Percentiles rank a stretch among this genome's conserved stretches.
Evolutionary conservation across 2,113 vertebrate species (phyloP).

Genomic region (Orthochromis malagaraziensis): DNA sequence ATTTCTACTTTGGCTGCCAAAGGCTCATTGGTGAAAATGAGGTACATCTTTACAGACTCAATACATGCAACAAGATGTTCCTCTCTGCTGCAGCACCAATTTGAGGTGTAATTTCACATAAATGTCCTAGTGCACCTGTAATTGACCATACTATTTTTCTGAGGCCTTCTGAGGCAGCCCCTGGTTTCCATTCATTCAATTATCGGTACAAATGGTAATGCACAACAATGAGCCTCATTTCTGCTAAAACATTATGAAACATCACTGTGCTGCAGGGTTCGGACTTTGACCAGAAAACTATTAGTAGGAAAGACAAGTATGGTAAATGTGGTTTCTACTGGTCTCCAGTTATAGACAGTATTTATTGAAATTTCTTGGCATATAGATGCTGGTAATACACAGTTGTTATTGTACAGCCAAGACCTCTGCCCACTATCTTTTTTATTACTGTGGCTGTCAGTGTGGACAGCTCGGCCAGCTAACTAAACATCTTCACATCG

Average conservation of each 20-base stretch:
- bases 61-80: background rate
- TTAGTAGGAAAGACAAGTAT: background rate
- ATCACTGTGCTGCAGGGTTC: background rate
- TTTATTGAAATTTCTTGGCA: background rate
- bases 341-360: background rate
- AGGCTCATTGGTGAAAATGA: background rate
- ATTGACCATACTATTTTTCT: background rate
- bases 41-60: background rate
- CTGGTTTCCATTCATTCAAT: background rate
- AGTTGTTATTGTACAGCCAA: background rate
- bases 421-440: background rate
- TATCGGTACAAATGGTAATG: background rate
- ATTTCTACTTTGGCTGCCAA: background rate
- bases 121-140: background rate
- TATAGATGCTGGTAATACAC: background rate
- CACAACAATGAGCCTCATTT: background rate
- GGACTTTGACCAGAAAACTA: background rate
- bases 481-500: background rate
- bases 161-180: background rate
- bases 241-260: background rate
- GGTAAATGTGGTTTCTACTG: background rate
- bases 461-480: background rate
- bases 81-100: background rate
- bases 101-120: background rate
- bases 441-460: background rate